Percentiles rank a stretch among this genome's conserved stretches.
Evolutionary conservation across 2,888 invertebrate species (phyloP).

Genomic region (Drosophila rellima): DNA sequence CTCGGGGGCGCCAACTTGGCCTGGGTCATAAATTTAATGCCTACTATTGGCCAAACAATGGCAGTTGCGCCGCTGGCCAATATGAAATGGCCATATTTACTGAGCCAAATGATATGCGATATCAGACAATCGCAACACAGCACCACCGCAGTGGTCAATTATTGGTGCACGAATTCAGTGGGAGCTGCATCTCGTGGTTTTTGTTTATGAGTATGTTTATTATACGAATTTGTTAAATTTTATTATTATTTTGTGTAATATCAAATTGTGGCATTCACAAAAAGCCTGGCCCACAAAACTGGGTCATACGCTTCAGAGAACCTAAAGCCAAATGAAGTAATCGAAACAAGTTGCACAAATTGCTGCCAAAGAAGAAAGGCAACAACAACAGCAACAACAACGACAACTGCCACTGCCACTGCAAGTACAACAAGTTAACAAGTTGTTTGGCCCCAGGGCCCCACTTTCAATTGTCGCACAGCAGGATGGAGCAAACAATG

Average conservation of each 20-base stretch:
- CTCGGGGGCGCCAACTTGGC: slow-evolving; percentile 21
- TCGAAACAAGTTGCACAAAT: slow-evolving; percentile 56
- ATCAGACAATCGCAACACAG: slow-evolving; percentile 26
- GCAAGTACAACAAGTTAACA: slow-evolving; percentile 67
- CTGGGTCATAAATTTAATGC: slow-evolving; percentile 65
- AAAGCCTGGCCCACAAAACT: slow-evolving; percentile 28
- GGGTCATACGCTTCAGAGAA: slow-evolving; percentile 52
- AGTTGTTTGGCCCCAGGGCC: slow-evolving; percentile 57
- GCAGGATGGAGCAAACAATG: slow-evolving; percentile 44
- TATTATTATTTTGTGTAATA: slow-evolving; percentile 48
- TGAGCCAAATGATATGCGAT: slow-evolving; percentile 49
- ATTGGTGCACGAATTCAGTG: slow-evolving; percentile 52
- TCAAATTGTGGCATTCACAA: slow-evolving; percentile 47
- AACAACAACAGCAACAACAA: slow-evolving; percentile 33
- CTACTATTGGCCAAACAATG: slow-evolving; percentile 57
- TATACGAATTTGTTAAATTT: slow-evolving; percentile 35
- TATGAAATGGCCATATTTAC: slow-evolving; percentile 43
- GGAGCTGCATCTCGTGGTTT: slow-evolving; percentile 12
- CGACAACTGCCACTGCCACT: slow-evolving; percentile 15
- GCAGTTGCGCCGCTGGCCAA: slow-evolving; percentile 21
- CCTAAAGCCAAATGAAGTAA: slow-evolving; percentile 65
- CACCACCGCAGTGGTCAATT: slow-evolving; percentile 42
- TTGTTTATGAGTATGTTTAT: slow-evolving; percentile 18
- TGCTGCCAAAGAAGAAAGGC: slow-evolving; percentile 28
- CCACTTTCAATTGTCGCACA: slow-evolving; percentile 78